Evolutionary conservation across 2,113 vertebrate species (phyloP), one percentile per base, ranked within the genome.

Genomic region (Melanerpes aurifrons): DNA sequence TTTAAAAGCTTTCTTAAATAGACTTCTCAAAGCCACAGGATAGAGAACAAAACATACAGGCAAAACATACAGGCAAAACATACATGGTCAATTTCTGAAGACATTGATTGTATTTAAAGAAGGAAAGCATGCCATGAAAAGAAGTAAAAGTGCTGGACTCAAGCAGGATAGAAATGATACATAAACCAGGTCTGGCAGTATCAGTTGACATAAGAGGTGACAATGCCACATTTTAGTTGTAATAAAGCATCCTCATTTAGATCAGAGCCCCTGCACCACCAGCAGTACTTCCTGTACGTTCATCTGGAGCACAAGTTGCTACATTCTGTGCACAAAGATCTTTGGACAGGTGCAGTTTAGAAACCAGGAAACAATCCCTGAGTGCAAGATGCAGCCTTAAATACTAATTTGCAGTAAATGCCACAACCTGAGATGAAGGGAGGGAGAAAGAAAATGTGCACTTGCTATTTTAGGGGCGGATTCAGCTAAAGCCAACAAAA

Each of bases 181-280:
- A 90, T 24, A 59, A 76, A 79, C 71, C 0, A 7, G 56, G 17
- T 73, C n/a, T 56, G 29, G 24, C 59, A 66, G 15, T 50, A 56
- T 56, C 29, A 82, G 18, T 13, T 81, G 31, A 86, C 8, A 7
- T 3, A 25, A 64, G 17, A 79, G 15, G 4, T 35, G 10, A 58
- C 29, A 90, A 50, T 37, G 15, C 7, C n/a, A 58, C 11, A 29
- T 7, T 68, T 43, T 7, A 53, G 15, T 12, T 54, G 29, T 58
- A 50, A 54, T 67, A 82, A 47, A 56, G 2, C 24, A 80, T 21
- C 26, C 15, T 70, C 18, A 58, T 54, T 79, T 62, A 21, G 2
- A 79, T 35, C 22, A 90, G 37, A 58, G 22, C 6, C 0, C 2
- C 67, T 54, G 54, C 62, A 53, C 67, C 0, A 0, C 32, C 21